Percentiles rank a stretch among this genome's conserved stretches.
phyloP scores from a whole-genome alignment of 2,797 vertebrate species.

The Siniperca undulata region DNA sequence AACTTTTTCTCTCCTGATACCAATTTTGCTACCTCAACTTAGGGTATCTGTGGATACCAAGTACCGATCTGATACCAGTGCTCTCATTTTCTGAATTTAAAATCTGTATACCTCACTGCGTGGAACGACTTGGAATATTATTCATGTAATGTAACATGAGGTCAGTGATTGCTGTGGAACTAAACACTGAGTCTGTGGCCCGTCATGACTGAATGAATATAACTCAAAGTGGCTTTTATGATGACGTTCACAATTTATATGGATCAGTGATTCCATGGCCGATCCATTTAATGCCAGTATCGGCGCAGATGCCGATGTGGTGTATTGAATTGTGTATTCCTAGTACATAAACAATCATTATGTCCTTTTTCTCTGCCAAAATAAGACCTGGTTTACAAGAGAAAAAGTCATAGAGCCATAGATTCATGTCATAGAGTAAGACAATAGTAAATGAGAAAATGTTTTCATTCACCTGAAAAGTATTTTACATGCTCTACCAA shows the following conservation, averaged over 20 bases:
- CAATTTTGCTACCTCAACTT: not conserved
- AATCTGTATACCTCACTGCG: not conserved
- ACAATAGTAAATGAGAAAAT: not conserved
- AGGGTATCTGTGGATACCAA: not conserved
- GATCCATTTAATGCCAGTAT: not conserved
- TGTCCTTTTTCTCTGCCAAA: not conserved
- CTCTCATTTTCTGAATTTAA: not conserved
- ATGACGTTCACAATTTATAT: not conserved
- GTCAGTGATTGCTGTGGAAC: not conserved
- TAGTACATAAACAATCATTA: not conserved
- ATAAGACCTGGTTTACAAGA: not conserved
- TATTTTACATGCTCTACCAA: not conserved
- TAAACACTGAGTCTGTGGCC: not conserved
- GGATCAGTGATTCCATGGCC: not conserved
- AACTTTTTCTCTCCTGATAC: not conserved
- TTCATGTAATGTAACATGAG: not conserved
- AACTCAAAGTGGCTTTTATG: not conserved
- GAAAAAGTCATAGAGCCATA: not conserved
- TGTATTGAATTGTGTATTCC: not conserved
- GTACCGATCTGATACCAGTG: not conserved
- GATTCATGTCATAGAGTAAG: not conserved
- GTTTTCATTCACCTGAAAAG: not conserved
- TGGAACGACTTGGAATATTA: not conserved
- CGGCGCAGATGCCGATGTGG: rapidly evolving
- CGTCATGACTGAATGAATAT: not conserved